Evolutionary conservation across 2,888 invertebrate species (phyloP).

Genomic region (Thyatira batis): DNA sequence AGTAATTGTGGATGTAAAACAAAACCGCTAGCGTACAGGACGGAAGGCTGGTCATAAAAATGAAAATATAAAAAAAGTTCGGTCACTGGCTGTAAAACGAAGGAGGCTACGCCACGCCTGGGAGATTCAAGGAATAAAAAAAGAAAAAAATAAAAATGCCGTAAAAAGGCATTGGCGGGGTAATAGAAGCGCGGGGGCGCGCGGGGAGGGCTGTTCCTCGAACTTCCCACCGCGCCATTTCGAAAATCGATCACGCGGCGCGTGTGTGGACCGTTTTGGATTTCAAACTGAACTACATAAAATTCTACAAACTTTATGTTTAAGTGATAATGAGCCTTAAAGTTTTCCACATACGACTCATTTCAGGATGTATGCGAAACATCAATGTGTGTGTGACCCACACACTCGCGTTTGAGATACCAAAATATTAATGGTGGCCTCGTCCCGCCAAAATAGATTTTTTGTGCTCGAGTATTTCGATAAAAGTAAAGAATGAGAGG

Average conservation of each 20-base stretch:
- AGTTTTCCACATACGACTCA: neutral
- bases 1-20: neutral
- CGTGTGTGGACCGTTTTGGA: constrained; percentile 73
- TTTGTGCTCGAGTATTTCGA: constrained; percentile 25
- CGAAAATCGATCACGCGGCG: constrained; percentile 76
- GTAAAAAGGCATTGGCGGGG: constrained; percentile 56
- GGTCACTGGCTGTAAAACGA: constrained; percentile 19
- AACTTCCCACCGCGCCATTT: constrained; percentile 54
- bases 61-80: constrained; percentile 9
- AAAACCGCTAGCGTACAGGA: neutral
- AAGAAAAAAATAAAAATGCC: constrained; percentile 59
- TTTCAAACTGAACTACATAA: constrained; percentile 54
- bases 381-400: constrained; percentile 32
- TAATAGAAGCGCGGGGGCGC: constrained; percentile 48
- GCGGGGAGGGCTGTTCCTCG: constrained; percentile 36
- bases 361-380: constrained; percentile 15
- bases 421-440: constrained; percentile 63
- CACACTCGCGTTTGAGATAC: constrained; percentile 41
- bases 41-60: constrained; percentile 5
- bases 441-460: constrained; percentile 60
- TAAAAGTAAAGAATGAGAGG: constrained; percentile 22
- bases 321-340: constrained; percentile 27
- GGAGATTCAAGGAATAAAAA: constrained; percentile 54
- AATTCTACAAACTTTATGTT: constrained; percentile 35
- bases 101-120: constrained; percentile 28